phyloP scores from a whole-genome alignment of 2,113 vertebrate species.

The Carettochelys insculpta region DNA sequence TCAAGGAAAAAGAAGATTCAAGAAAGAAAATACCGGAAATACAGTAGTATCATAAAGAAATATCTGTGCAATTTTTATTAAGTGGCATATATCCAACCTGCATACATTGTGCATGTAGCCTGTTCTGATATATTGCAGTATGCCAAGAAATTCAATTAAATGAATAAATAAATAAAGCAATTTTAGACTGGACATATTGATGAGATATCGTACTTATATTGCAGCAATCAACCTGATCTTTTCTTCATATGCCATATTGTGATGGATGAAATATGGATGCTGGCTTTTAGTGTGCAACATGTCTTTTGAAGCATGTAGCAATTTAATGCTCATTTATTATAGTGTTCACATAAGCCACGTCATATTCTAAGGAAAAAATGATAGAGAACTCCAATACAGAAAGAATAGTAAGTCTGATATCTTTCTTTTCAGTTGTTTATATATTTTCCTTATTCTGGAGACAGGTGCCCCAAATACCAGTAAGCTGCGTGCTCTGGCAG shows the following conservation, averaged over 20 bases:
- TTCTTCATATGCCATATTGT: constrained; percentile 12
- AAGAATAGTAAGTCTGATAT: not conserved
- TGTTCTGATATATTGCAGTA: not conserved
- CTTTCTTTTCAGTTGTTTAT: not conserved
- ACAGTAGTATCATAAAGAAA: not conserved
- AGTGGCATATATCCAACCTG: not conserved
- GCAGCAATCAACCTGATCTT: not conserved
- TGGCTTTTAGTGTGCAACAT: not conserved
- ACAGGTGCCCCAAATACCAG: not conserved
- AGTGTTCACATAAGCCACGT: not conserved
- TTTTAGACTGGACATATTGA: not conserved
- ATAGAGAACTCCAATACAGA: not conserved
- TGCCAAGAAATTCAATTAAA: constrained; percentile 22
- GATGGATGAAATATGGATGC: not conserved
- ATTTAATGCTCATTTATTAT: not conserved
- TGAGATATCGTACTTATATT: not conserved
- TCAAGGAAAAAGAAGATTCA: not conserved
- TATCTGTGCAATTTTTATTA: constrained; percentile 4
- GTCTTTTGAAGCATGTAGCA: not conserved
- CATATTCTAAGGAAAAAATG: not conserved
- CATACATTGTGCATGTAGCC: not conserved
- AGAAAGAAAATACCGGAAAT: not conserved
- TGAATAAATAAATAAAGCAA: not conserved
- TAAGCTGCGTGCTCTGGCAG: no score
- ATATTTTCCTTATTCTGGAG: not conserved